Percentiles rank a stretch among this genome's conserved stretches.
These are phyloP conservation scores for Drosophila neotestacea DNA, from an alignment of 2,888 invertebrate genomes.

Conservation along the genomic window DNA sequence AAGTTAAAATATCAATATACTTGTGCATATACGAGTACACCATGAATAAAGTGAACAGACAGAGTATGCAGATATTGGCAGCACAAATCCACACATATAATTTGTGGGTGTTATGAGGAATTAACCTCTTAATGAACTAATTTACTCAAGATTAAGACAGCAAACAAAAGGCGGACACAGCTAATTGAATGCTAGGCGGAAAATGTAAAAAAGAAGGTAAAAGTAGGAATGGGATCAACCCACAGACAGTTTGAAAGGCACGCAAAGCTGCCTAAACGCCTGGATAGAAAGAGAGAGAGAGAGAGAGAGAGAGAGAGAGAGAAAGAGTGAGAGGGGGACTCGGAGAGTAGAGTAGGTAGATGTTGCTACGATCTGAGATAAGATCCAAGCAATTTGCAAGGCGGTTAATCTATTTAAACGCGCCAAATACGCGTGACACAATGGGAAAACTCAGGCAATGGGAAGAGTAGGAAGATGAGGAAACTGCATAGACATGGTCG, in stretches of 20 bases:
- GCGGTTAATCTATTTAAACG: slow-evolving; percentile 86
- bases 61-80: not conserved
- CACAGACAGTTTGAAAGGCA: slow-evolving; percentile 27
- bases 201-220: slow-evolving; percentile 42
- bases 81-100: slow-evolving; percentile 36
- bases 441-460: slow-evolving; percentile 49
- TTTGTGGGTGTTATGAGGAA: slow-evolving; percentile 85
- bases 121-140: slow-evolving; percentile 86
- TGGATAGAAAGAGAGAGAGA: slow-evolving; percentile 9
- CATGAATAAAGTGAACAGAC: not conserved
- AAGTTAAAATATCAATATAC: too few species aligned
- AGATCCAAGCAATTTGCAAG: slow-evolving; percentile 83
- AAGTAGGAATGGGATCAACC: slow-evolving; percentile 27
- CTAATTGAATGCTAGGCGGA: slow-evolving; percentile 63
- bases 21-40: too few species aligned
- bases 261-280: slow-evolving; percentile 41
- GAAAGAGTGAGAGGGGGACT: not conserved
- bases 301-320: not conserved
- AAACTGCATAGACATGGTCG: slow-evolving; percentile 58
- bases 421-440: slow-evolving; percentile 82
- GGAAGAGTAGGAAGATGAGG: slow-evolving; percentile 18
- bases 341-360: slow-evolving; percentile 35
- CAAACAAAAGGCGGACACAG: slow-evolving; percentile 68
- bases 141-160: slow-evolving; percentile 84
- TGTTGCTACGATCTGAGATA: slow-evolving; percentile 60